phyloP scores from a whole-genome alignment of 2,113 vertebrate genomes.

The Pyxicephalus adspersus region DNA sequence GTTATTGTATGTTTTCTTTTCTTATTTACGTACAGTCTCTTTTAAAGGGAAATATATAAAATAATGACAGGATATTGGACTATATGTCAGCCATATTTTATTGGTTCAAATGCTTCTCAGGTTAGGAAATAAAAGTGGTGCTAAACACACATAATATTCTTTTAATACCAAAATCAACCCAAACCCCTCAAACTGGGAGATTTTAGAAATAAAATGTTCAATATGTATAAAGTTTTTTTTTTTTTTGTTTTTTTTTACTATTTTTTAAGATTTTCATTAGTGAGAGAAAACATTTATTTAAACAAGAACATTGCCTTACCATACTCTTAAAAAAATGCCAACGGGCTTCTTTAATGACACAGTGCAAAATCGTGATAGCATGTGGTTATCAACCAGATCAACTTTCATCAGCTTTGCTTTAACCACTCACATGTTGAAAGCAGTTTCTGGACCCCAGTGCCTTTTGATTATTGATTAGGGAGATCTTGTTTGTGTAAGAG shows the following conservation, averaged over 20 bases:
- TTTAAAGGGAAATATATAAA: constrained; percentile 73
- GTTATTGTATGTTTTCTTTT: constrained; percentile 12
- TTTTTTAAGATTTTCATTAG: constrained; percentile 7
- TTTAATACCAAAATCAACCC: background rate
- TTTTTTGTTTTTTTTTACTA: too few relatives aligned
- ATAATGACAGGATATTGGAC: constrained; percentile 65
- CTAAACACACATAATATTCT: constrained; percentile 63
- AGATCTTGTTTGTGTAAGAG: constrained; percentile 44
- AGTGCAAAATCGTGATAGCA: too few relatives aligned
- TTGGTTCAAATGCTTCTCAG: constrained; percentile 76
- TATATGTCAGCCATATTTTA: constrained; percentile 63
- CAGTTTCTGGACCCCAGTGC: too few relatives aligned
- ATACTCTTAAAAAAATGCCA: constrained; percentile 4
- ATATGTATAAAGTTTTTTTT: constrained; percentile 27
- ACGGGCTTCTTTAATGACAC: too few relatives aligned
- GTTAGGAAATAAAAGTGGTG: constrained; percentile 75
- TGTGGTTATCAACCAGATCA: too few relatives aligned
- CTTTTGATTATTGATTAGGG: background rate
- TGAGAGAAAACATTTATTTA: constrained; percentile 35
- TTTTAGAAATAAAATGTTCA: constrained; percentile 3
- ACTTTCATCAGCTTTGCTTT: too few relatives aligned
- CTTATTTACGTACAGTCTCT: constrained; percentile 23
- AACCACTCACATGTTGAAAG: too few relatives aligned
- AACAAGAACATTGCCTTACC: background rate
- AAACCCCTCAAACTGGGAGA: background rate